Evolutionary conservation across 2,797 vertebrate genomes (phyloP).

Genomic region (Calcarius lapponicus): DNA sequence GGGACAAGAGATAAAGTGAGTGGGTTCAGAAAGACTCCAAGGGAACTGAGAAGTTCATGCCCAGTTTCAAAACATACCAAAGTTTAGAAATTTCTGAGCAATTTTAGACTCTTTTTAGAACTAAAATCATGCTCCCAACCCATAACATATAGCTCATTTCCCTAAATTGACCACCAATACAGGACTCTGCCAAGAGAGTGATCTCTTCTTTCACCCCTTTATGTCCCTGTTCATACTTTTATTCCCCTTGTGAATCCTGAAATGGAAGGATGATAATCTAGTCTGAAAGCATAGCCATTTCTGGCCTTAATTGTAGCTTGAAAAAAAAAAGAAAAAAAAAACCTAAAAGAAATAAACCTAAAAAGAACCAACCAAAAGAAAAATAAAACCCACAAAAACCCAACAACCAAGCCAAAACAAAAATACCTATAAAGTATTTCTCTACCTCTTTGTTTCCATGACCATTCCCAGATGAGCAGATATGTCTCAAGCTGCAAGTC

Average conservation of each 20-base stretch:
- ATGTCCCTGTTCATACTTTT: background rate
- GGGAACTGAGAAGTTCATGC: background rate
- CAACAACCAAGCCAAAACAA: background rate
- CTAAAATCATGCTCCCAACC: background rate
- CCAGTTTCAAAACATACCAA: background rate
- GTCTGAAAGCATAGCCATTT: background rate
- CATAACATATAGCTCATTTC: background rate
- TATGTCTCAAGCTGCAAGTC: background rate
- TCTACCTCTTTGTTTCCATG: background rate
- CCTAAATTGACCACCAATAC: background rate
- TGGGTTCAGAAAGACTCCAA: background rate
- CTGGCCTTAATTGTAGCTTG: background rate
- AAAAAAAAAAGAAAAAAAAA: background rate
- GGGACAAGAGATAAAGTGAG: background rate
- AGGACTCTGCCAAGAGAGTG: background rate
- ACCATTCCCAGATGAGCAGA: background rate
- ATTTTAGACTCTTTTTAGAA: background rate
- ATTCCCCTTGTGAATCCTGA: background rate
- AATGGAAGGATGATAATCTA: background rate
- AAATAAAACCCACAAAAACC: background rate
- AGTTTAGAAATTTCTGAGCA: background rate
- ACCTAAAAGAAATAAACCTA: fast-evolving
- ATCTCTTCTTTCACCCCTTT: background rate
- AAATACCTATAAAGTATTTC: background rate
- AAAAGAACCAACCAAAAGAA: background rate